Evolutionary conservation across 1,140 invertebrate species (phyloP), one percentile per base, ranked within the genome.

Genomic region (Lepidotrigona ventralis): DNA sequence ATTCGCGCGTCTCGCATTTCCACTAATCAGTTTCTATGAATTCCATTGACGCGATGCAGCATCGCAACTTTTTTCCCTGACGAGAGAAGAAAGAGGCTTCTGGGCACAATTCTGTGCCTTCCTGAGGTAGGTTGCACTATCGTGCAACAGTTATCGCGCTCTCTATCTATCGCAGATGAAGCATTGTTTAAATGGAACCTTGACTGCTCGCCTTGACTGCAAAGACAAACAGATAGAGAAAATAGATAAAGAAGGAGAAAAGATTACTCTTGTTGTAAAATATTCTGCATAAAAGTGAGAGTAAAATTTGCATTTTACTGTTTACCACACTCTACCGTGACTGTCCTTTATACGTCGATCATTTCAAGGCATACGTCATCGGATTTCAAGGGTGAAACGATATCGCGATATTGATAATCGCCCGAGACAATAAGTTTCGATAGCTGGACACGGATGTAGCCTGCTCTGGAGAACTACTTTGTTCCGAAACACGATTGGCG

Each of bases 401-500:
- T 63, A n/a, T 73, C 51, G 53, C 51, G 29, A 70, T 33, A 33
- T 39, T 29, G 71, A 78, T 84, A 56, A 69, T 64, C 46, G 21
- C 26, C 58, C 23, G 54, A 17, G 53, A 68, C 72, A 60, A 63
- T 74, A 53, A 46, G 56, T 46, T 29, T 84, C 79, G 77, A 73
- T 56, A 51, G 19, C 21, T 70, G 58, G 68, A 79, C 29, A 21
- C 79, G 79, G 70, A 73, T 74, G 76, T 79, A 69, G 33, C 54
- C 75, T 60, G 54, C 70, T 83, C 81, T 54, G 68, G 56, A 66
- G 76, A 79, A 71, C 66, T 29, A 56, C 60, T 84, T 84, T 80
- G 71, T 69, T 23, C 78, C 83, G 71, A 84, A 81, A 81, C 64
- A 74, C 63, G 82, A 78, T 83, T 78, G 66, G 53, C 70, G 46